Percentiles rank a stretch among this genome's conserved stretches.
Conservation (phyloP, 2,797 vertebrate species). For the Hydrocynus forskahlii region DNA sequence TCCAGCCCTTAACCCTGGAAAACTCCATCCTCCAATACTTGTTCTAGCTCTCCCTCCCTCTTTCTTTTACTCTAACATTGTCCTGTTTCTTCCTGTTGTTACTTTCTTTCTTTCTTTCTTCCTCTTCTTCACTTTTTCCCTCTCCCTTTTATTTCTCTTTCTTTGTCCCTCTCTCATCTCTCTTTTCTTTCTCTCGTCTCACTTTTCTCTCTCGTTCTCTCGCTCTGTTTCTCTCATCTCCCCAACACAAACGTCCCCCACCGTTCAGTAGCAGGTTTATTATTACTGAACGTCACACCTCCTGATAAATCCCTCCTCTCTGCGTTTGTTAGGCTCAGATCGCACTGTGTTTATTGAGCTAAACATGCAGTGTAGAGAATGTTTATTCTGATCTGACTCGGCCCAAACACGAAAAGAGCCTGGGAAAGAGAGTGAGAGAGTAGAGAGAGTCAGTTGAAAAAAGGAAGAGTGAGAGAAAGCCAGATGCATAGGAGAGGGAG, state of each 20-base stretch:
- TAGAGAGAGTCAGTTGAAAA: background rate
- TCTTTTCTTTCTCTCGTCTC: background rate
- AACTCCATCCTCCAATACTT: background rate
- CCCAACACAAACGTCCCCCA: too few relatives aligned
- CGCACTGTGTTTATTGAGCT: constrained; percentile 38
- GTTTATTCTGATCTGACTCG: constrained; percentile 14
- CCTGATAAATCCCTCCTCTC: constrained; percentile 37
- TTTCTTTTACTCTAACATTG: background rate
- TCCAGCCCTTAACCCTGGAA: constrained; percentile 12
- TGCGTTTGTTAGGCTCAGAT: constrained; percentile 38
- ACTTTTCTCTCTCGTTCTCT: background rate
- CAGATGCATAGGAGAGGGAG: background rate
- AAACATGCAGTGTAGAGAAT: constrained; percentile 44
- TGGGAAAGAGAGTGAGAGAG: too few relatives aligned
- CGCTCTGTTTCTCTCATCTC: background rate
- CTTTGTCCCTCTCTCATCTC: background rate
- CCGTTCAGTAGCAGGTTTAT: constrained; percentile 48
- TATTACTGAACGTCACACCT: constrained; percentile 28
- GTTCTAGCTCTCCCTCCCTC: background rate
- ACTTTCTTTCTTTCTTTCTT: too few relatives aligned
- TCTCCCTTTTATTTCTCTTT: background rate
- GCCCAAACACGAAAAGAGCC: too few relatives aligned
- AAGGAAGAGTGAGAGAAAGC: too few relatives aligned
- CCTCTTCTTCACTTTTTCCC: background rate
- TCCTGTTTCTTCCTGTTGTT: background rate